Percentiles rank a stretch among this genome's conserved stretches.
Conservation (phyloP, 2,888 invertebrate species). For the Perizoma flavofasciatum region DNA sequence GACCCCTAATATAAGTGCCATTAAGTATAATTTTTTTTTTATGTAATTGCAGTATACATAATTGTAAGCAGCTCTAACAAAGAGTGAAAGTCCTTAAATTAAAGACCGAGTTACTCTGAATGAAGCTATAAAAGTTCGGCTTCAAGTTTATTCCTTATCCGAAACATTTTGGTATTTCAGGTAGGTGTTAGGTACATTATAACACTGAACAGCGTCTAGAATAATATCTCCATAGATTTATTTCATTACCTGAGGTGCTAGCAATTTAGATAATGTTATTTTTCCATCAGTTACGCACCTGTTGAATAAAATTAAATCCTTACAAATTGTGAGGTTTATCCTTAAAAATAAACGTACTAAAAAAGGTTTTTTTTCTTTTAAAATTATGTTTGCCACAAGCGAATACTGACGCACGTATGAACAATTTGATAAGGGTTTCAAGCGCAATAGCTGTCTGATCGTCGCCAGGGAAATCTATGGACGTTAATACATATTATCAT, state of each 20-base stretch:
- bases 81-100: too few species aligned
- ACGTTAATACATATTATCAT: background rate
- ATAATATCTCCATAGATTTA: conserved; percentile 1
- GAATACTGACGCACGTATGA: conserved; percentile 10
- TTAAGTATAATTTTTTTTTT: too few species aligned
- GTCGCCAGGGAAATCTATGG: background rate
- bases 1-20: too few species aligned
- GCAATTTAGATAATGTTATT: conserved; percentile 3
- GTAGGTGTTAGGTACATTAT: too few species aligned
- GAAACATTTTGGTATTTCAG: too few species aligned
- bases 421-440: conserved; percentile 13
- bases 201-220: too few species aligned
- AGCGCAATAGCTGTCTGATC: conserved; percentile 13
- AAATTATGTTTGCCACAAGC: background rate
- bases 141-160: too few species aligned
- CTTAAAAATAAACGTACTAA: too few species aligned
- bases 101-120: too few species aligned
- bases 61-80: too few species aligned
- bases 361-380: background rate
- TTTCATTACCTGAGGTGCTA: background rate
- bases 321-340: background rate
- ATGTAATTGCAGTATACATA: too few species aligned
- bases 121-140: too few species aligned
- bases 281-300: conserved; percentile 1
- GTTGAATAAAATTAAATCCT: conserved; percentile 9